Evolutionary conservation across 2,113 vertebrate genomes (phyloP), one percentile per base, ranked within the genome.

Genomic region (Charadrius vociferus): DNA sequence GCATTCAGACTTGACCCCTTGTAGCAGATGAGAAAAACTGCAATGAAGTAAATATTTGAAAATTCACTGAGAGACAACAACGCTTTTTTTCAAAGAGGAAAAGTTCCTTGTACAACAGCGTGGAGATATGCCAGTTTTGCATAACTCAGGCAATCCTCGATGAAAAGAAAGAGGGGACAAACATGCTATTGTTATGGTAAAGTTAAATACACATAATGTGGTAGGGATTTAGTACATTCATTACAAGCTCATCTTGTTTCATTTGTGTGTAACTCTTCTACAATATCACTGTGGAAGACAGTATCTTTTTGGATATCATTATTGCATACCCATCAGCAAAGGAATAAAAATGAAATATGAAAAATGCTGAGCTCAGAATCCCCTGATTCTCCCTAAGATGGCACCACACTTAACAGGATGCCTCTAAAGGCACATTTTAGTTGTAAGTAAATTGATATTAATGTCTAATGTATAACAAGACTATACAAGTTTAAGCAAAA

Each of bases 11-110:
- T 95, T 95, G 93, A 95, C 88, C 41, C 37, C 4, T 20, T 37
- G 32, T 53, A 90, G 43, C 34, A 41, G 34, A 73, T 45, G 15
- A 92, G 50, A 83, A 91, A 86, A 90, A 39, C 15, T 26, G 26
- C 29, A 56, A 2, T 61, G 16, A 93, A 65, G 39, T 65, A 95
- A 77, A 96, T 77, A 92, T 77, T 92, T 94, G 50, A 83, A 95
- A 95, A 92, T 55, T n/a, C n/a, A n/a, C 56, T 63, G 26, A 94
- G 49, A 37, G 10, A 29, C 91, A 92, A 75, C 14, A 74, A 14
- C 45, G 47, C 12, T 73, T 81, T 39, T 27, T 4, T 58, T 74
- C 47, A 59, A 47, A 63, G 9, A 65, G 19, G 37, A 93, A 52
- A 87, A 26, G 15, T 52, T 86, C 6, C 4, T 12, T 39, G 67